phyloP scores from a whole-genome alignment of 2,888 invertebrate species.

The Ernsta delagoae region DNA sequence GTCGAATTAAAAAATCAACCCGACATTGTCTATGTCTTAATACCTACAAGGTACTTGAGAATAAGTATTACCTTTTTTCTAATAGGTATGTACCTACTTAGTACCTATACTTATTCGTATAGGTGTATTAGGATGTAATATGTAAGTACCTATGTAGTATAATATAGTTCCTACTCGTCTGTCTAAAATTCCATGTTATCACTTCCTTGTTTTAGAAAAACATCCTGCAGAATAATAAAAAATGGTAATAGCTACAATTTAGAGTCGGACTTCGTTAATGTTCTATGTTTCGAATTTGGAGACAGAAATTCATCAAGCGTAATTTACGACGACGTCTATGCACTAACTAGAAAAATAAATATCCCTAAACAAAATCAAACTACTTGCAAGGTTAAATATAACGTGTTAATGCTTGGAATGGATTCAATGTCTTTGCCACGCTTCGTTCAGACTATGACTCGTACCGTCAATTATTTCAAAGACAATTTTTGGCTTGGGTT shows the following conservation, averaged over 20 bases:
- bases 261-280: constrained; percentile 65
- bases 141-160: too few relatives aligned
- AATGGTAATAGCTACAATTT: constrained; percentile 55
- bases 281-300: constrained; percentile 63
- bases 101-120: too few relatives aligned
- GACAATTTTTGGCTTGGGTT: constrained; percentile 89
- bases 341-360: constrained; percentile 74
- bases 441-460: constrained; percentile 90
- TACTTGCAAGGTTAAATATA: constrained; percentile 58
- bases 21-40: too few relatives aligned
- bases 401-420: constrained; percentile 91
- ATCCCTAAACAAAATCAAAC: constrained; percentile 46
- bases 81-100: too few relatives aligned
- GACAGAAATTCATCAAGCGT: constrained; percentile 52
- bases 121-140: too few relatives aligned
- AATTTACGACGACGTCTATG: constrained; percentile 74
- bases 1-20: too few relatives aligned
- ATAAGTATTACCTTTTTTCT: too few relatives aligned
- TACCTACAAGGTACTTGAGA: too few relatives aligned
- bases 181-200: too few relatives aligned
- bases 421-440: constrained; percentile 94
- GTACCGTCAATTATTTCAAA: constrained; percentile 87
- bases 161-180: too few relatives aligned
- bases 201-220: constrained; percentile 52
- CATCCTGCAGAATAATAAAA: constrained; percentile 57